Percentiles rank a stretch among this genome's conserved stretches.
Evolutionary conservation across 2,797 vertebrate species (phyloP).

Genomic region (Spatula versicolor): DNA sequence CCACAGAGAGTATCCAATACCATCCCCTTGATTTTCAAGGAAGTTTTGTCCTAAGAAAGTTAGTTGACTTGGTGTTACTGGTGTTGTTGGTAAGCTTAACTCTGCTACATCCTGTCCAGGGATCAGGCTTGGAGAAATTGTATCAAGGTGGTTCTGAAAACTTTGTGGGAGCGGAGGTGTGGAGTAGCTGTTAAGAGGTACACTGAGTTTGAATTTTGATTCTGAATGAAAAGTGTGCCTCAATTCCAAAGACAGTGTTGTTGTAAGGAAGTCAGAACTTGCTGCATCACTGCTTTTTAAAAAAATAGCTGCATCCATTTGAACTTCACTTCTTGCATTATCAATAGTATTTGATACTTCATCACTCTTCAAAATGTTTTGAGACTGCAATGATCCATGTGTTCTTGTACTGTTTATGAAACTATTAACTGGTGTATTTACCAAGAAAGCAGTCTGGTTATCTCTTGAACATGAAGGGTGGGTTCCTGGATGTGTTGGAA

Average conservation of each 20-base stretch:
- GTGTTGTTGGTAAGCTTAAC: neutral
- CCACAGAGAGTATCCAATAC: neutral
- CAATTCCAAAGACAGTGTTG: conserved; percentile 1
- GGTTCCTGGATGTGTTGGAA: neutral
- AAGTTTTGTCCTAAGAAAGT: neutral
- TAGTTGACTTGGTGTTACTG: neutral
- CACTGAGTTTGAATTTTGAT: neutral
- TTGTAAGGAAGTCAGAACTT: neutral
- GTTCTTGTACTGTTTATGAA: neutral
- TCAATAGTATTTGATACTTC: neutral
- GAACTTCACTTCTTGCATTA: neutral
- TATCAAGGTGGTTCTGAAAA: conserved; percentile 16
- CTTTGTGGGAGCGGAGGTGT: conserved; percentile 9
- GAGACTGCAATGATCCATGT: neutral
- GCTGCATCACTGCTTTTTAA: neutral
- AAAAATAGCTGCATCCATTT: neutral
- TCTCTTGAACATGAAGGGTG: neutral
- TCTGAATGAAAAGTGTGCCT: neutral
- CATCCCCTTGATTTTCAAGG: neutral
- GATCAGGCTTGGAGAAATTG: neutral
- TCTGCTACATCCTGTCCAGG: neutral
- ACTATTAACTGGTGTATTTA: neutral
- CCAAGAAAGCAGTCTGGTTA: neutral
- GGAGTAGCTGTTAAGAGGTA: neutral
- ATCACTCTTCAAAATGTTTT: neutral